Conservation (phyloP, 1,140 invertebrate genomes). For the Mesaphorura yosii region DNA sequence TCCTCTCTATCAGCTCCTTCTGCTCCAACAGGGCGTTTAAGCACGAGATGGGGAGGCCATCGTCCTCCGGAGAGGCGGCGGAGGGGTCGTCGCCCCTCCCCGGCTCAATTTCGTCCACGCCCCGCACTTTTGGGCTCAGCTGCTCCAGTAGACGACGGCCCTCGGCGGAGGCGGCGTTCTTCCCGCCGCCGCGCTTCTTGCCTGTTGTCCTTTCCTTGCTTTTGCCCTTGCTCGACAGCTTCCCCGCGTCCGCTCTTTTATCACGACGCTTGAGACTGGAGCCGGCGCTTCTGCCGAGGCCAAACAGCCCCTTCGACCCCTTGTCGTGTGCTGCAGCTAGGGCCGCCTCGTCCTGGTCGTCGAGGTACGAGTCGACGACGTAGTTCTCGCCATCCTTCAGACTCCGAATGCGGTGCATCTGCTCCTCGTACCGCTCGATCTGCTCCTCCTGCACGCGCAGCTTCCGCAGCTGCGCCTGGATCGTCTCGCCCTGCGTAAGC, state of each 20-base stretch:
- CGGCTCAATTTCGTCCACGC: neutral
- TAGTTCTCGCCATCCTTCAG: conserved; percentile 67
- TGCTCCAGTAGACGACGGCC: no score
- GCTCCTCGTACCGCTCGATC: conserved; percentile 61
- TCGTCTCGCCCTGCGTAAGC: conserved; percentile 66
- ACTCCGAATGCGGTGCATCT: conserved; percentile 55
- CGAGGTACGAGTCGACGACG: conserved; percentile 62
- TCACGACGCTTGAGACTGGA: neutral
- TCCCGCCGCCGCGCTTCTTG: neutral
- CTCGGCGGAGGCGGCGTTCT: neutral
- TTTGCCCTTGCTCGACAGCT: neutral
- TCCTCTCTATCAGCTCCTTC: conserved; percentile 54
- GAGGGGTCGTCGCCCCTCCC: no score
- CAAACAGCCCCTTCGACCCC: conserved; percentile 33
- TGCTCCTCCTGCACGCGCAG: conserved; percentile 61
- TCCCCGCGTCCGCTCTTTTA: neutral
- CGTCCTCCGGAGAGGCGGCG: neutral
- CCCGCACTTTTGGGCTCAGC: neutral
- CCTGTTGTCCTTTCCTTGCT: neutral
- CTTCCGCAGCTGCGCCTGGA: conserved; percentile 52
- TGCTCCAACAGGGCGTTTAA: conserved; percentile 34
- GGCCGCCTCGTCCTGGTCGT: conserved; percentile 41
- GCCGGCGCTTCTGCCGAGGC: neutral
- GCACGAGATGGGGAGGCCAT: neutral
- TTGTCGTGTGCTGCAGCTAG: conserved; percentile 45